phyloP scores from a whole-genome alignment of 2,888 invertebrate genomes.

The Nomada fabriciana region DNA sequence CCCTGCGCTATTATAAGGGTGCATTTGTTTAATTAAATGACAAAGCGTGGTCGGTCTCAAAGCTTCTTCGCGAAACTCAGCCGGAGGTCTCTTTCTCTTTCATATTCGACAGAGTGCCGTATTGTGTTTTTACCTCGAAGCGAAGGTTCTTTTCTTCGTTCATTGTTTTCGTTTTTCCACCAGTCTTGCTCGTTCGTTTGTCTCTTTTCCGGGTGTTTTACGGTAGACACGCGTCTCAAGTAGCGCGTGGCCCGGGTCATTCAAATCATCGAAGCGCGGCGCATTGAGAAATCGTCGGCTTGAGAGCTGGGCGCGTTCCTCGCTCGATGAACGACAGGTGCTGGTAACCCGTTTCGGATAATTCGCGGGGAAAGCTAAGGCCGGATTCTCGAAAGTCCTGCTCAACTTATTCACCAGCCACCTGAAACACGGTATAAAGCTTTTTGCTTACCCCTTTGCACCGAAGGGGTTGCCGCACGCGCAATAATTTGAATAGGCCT shows the following conservation, averaged over 20 bases:
- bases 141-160: slow-evolving; percentile 15
- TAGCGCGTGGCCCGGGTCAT: slow-evolving; percentile 55
- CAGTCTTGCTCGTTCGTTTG: slow-evolving; percentile 24
- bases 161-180: neutral
- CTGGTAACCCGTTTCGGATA: slow-evolving; percentile 58
- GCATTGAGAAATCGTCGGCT: slow-evolving; percentile 36
- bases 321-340: slow-evolving; percentile 38
- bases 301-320: neutral
- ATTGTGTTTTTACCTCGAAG: slow-evolving; percentile 37
- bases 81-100: slow-evolving; percentile 23
- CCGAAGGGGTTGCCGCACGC: slow-evolving; percentile 63
- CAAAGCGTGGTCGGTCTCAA: slow-evolving; percentile 37
- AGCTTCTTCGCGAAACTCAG: slow-evolving; percentile 45
- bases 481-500: slow-evolving; percentile 72
- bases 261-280: slow-evolving; percentile 62
- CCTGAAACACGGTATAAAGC: slow-evolving; percentile 58
- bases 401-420: slow-evolving; percentile 53
- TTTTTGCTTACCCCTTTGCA: slow-evolving; percentile 50
- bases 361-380: slow-evolving; percentile 46
- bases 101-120: slow-evolving; percentile 45
- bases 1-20: slow-evolving; percentile 25
- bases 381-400: slow-evolving; percentile 56
- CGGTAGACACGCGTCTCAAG: slow-evolving; percentile 68
- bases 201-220: slow-evolving; percentile 46
- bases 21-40: slow-evolving; percentile 48